These are phyloP conservation scores for Arrhopalites spinosus DNA, from an alignment of 2,888 invertebrate species.

Conservation along the genomic window DNA sequence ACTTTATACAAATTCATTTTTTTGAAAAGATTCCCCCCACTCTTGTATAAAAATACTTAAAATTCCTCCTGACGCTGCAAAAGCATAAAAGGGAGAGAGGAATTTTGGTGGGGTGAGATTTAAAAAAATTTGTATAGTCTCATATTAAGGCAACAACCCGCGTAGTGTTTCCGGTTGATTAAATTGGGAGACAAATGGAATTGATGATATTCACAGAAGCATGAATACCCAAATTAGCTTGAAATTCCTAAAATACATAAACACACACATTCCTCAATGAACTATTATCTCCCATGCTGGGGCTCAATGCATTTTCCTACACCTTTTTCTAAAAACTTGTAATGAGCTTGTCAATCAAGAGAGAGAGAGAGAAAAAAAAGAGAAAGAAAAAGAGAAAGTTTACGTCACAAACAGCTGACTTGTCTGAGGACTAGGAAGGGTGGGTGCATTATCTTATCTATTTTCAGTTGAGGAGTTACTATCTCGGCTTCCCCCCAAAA, in stretches of 20 bases:
- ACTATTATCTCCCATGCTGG: background rate
- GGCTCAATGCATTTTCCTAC: background rate
- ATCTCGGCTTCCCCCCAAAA: too few species aligned
- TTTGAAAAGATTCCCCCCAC: too few species aligned
- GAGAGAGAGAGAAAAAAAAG: background rate
- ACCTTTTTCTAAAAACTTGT: constrained; percentile 5
- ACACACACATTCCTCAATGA: background rate
- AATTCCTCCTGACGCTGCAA: too few species aligned
- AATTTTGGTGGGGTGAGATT: too few species aligned
- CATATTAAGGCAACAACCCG: too few species aligned
- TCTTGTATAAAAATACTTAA: too few species aligned
- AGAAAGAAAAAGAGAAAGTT: background rate
- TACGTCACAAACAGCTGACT: constrained; percentile 29
- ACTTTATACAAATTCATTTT: too few species aligned
- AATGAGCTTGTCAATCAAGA: constrained; percentile 31
- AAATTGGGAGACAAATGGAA: background rate
- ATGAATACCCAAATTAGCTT: too few species aligned
- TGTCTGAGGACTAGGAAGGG: background rate
- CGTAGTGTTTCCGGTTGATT: background rate
- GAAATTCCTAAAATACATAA: too few species aligned
- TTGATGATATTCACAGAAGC: too few species aligned
- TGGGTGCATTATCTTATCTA: constrained; percentile 17
- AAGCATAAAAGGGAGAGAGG: too few species aligned
- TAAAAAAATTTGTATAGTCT: too few species aligned
- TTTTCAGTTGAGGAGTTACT: background rate